These are phyloP conservation scores for Thera obeliscata DNA, from an alignment of 2,888 invertebrate genomes.

Conservation along the genomic window DNA sequence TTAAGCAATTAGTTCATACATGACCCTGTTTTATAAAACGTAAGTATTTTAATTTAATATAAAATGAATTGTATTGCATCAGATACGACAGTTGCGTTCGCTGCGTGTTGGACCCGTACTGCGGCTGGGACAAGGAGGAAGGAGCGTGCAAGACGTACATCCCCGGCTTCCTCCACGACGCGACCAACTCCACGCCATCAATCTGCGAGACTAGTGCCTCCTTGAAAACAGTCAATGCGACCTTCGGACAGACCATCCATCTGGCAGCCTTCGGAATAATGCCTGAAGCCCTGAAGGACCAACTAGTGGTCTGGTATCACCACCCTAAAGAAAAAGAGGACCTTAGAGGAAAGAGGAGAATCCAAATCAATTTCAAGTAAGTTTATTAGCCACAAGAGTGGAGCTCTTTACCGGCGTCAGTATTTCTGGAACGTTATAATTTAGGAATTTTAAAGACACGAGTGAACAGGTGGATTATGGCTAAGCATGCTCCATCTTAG, in stretches of 20 bases:
- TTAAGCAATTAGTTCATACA: too few relatives aligned
- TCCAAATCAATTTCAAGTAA: conserved; percentile 84
- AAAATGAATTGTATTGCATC: neutral
- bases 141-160: conserved; percentile 84
- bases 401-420: too few relatives aligned
- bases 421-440: too few relatives aligned
- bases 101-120: conserved; percentile 87
- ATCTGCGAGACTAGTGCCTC: conserved; percentile 84
- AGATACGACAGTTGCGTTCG: conserved; percentile 86
- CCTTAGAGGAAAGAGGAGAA: conserved; percentile 73
- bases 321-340: conserved; percentile 62
- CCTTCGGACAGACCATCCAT: conserved; percentile 86
- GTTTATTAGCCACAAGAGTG: conserved; percentile 39
- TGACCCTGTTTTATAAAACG: too few relatives aligned
- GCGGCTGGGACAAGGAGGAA: conserved; percentile 88
- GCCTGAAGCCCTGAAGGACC: conserved; percentile 77
- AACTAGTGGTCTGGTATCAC: conserved; percentile 80
- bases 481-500: too few relatives aligned
- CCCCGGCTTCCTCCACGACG: conserved; percentile 85
- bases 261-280: conserved; percentile 82
- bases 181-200: conserved; percentile 84
- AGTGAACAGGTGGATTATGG: too few relatives aligned
- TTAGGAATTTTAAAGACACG: too few relatives aligned
- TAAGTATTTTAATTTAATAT: neutral
- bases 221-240: conserved; percentile 83